These are phyloP conservation scores for Uloborus diversus DNA, from an alignment of 1,140 invertebrate species.

Conservation along the genomic window DNA sequence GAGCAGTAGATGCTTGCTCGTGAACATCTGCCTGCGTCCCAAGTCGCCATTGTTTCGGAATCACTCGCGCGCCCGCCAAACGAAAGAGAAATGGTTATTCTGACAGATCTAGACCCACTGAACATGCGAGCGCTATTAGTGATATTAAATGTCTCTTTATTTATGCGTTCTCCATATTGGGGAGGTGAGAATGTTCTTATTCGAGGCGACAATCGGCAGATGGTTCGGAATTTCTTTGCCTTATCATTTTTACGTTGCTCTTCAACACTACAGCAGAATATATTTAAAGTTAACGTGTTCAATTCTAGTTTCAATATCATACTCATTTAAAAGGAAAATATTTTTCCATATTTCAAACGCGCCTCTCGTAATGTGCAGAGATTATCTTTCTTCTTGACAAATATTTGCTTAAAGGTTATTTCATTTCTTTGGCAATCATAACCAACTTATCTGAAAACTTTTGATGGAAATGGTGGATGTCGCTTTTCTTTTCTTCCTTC, in stretches of 20 bases:
- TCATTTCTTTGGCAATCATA: too few species aligned
- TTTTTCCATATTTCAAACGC: not conserved
- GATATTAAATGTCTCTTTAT: slow-evolving; percentile 51
- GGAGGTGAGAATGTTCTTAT: slow-evolving; percentile 28
- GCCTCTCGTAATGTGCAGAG: too few species aligned
- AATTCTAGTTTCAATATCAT: not conserved
- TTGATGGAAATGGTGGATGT: not conserved
- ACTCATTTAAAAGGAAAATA: slow-evolving; percentile 8
- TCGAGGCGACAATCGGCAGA: slow-evolving; percentile 39
- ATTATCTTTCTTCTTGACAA: too few species aligned
- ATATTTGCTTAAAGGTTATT: too few species aligned
- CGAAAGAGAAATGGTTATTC: slow-evolving; percentile 30
- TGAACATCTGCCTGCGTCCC: slow-evolving; percentile 30
- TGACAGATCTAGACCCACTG: slow-evolving; percentile 38
- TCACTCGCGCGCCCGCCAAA: slow-evolving; percentile 27
- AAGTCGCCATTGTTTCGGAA: slow-evolving; percentile 45
- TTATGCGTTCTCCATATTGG: slow-evolving; percentile 24
- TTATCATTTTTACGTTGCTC: not conserved
- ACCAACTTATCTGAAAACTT: not conserved
- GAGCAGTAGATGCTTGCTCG: slow-evolving; percentile 44
- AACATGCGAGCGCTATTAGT: slow-evolving; percentile 24
- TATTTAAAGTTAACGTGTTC: not conserved
- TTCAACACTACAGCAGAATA: not conserved
- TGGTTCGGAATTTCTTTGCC: slow-evolving; percentile 22
- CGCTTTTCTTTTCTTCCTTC: not conserved